These are phyloP conservation scores for Habroteleia sp. DNA, from an alignment of 2,888 invertebrate genomes.

Conservation along the genomic window DNA sequence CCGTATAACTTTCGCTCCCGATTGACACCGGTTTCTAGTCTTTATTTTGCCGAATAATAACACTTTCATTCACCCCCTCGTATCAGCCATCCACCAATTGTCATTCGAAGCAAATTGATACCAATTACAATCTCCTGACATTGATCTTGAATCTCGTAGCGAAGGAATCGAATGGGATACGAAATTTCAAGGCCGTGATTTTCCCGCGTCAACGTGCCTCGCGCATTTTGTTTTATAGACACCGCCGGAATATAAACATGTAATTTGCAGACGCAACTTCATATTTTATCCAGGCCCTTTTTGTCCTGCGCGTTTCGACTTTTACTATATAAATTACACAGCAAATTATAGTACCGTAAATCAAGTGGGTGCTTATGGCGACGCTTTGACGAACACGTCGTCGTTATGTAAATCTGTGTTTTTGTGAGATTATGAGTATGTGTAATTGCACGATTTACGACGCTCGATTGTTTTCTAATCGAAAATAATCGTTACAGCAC, in stretches of 20 bases:
- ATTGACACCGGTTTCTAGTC: slow-evolving; percentile 29
- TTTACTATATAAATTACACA: slow-evolving; percentile 51
- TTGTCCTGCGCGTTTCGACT: slow-evolving; percentile 9
- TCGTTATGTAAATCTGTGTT: slow-evolving; percentile 38
- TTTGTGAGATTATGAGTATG: slow-evolving; percentile 12
- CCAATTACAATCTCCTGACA: too few species aligned
- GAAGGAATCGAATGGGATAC: too few species aligned
- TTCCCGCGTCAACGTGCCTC: slow-evolving; percentile 18
- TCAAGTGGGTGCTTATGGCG: slow-evolving; percentile 39
- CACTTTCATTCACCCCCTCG: too few species aligned
- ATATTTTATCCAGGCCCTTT: slow-evolving; percentile 38
- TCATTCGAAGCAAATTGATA: not conserved
- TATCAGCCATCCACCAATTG: too few species aligned
- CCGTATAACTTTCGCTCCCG: slow-evolving; percentile 35
- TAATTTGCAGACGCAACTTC: slow-evolving; percentile 41
- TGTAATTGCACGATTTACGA: slow-evolving; percentile 17
- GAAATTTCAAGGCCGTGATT: slow-evolving; percentile 16
- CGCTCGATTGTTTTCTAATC: slow-evolving; percentile 14
- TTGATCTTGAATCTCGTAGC: too few species aligned
- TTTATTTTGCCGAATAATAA: slow-evolving; percentile 9
- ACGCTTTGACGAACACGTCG: slow-evolving; percentile 39
- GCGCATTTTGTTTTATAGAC: slow-evolving; percentile 26
- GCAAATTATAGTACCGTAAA: slow-evolving; percentile 53
- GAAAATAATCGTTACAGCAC: too few species aligned
- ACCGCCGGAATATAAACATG: slow-evolving; percentile 35